Evolutionary conservation across 1,140 invertebrate species (phyloP).

Genomic region (Pygmarrhopalites habei): DNA sequence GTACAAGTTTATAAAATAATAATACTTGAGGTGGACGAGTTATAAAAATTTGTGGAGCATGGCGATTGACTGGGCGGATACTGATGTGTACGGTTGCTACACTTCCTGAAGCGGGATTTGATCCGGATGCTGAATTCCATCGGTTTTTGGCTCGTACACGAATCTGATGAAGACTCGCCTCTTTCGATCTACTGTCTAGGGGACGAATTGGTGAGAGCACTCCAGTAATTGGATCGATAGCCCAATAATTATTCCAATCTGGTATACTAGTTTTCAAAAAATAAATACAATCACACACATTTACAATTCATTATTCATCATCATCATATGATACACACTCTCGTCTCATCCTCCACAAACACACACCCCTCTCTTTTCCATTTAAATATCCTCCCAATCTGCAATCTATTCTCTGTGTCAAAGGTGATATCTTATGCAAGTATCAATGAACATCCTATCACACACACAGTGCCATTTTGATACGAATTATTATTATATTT

Average conservation of each 20-base stretch:
- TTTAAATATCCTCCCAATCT: too few relatives aligned
- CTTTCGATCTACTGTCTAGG: slow-evolving; percentile 58
- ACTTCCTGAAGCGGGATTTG: slow-evolving; percentile 50
- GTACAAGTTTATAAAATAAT: background rate
- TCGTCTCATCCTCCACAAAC: too few relatives aligned
- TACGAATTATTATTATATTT: too few relatives aligned
- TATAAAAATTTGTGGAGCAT: slow-evolving; percentile 73
- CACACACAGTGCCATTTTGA: too few relatives aligned
- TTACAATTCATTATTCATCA: too few relatives aligned
- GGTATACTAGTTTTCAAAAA: slow-evolving; percentile 34
- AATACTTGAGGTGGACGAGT: slow-evolving; percentile 40
- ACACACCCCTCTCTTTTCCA: background rate
- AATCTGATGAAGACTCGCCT: slow-evolving; percentile 45
- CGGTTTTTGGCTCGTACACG: slow-evolving; percentile 35
- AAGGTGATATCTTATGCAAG: too few relatives aligned
- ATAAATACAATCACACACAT: too few relatives aligned
- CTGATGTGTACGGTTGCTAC: slow-evolving; percentile 66
- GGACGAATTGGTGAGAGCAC: slow-evolving; percentile 75
- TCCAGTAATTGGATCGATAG: slow-evolving; percentile 71
- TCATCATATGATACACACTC: background rate
- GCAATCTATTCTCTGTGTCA: too few relatives aligned
- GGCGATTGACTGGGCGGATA: slow-evolving; percentile 77
- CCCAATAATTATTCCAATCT: slow-evolving; percentile 35
- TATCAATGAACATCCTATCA: too few relatives aligned
- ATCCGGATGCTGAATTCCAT: slow-evolving; percentile 27